Percentiles rank a stretch among this genome's conserved stretches.
These are phyloP conservation scores for Cetonia aurata DNA, from an alignment of 2,888 invertebrate species.

Conservation along the genomic window DNA sequence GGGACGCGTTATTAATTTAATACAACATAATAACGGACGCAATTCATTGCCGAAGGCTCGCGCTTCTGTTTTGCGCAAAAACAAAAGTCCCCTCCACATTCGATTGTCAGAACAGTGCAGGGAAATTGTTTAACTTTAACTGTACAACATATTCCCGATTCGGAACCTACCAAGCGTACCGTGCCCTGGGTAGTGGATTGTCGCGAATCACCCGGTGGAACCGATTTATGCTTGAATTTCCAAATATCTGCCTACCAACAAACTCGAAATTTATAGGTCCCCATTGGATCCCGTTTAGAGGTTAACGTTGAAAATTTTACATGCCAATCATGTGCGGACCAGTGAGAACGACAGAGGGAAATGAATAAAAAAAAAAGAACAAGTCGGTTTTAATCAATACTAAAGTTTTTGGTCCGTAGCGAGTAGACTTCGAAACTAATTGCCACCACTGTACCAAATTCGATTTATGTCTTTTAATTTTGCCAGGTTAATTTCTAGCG, in stretches of 20 bases:
- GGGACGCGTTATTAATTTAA: no score
- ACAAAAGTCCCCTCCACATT: no score
- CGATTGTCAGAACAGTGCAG: no score
- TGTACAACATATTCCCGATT: no score
- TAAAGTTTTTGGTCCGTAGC: slow-evolving; percentile 5
- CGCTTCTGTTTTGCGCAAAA: no score
- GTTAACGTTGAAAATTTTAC: slow-evolving; percentile 42
- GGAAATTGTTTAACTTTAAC: no score
- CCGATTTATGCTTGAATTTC: slow-evolving; percentile 62
- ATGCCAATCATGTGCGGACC: slow-evolving; percentile 40
- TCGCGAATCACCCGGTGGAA: slow-evolving; percentile 58
- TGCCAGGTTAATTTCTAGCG: no score
- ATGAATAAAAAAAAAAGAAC: slow-evolving; percentile 6
- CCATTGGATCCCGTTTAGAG: slow-evolving; percentile 52
- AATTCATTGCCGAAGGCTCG: no score
- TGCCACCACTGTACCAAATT: slow-evolving; percentile 15
- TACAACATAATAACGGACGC: no score
- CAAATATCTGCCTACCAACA: slow-evolving; percentile 62
- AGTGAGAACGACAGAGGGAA: background rate
- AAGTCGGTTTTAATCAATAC: slow-evolving; percentile 24
- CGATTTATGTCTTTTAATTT: slow-evolving; percentile 26
- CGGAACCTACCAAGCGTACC: no score
- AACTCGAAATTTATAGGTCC: slow-evolving; percentile 61
- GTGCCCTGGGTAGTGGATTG: slow-evolving; percentile 49
- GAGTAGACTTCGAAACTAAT: slow-evolving; percentile 18